Evolutionary conservation across 2,797 vertebrate species (phyloP).

Genomic region (Oreochromis grahami): DNA sequence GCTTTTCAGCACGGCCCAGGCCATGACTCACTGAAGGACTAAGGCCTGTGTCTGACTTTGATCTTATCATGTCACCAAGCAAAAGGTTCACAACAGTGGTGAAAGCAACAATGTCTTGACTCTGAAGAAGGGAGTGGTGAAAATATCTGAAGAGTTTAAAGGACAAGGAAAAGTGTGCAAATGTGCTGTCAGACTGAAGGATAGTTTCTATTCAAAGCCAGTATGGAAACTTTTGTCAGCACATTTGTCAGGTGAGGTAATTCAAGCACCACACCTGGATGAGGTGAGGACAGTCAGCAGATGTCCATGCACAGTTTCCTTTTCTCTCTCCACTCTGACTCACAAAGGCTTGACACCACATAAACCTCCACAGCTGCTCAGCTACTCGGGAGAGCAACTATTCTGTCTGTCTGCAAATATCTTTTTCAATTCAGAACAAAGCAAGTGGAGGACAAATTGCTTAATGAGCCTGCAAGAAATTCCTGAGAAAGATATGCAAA

Average conservation of each 20-base stretch:
- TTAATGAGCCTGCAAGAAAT: background rate
- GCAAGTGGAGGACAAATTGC: background rate
- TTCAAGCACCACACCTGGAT: slow-evolving; percentile 32
- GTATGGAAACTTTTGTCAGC: background rate
- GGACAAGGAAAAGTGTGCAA: background rate
- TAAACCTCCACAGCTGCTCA: slow-evolving; percentile 38
- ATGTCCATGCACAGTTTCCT: background rate
- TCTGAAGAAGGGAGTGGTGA: background rate
- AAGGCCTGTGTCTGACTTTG: background rate
- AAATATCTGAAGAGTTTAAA: background rate
- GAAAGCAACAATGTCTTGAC: background rate
- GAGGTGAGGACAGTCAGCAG: slow-evolving; percentile 4
- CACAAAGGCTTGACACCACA: slow-evolving; percentile 28
- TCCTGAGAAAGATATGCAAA: background rate
- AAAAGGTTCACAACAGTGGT: background rate
- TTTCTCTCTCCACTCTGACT: slow-evolving; percentile 16
- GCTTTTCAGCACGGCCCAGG: slow-evolving; percentile 11
- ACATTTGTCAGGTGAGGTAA: background rate
- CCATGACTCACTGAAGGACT: background rate
- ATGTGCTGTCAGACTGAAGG: background rate
- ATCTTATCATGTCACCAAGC: background rate
- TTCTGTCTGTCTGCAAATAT: slow-evolving; percentile 19
- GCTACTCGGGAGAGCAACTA: background rate
- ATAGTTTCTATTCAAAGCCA: background rate
- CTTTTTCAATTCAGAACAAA: background rate